phyloP scores from a whole-genome alignment of 2,888 invertebrate genomes.

The Anaspis maculata region DNA sequence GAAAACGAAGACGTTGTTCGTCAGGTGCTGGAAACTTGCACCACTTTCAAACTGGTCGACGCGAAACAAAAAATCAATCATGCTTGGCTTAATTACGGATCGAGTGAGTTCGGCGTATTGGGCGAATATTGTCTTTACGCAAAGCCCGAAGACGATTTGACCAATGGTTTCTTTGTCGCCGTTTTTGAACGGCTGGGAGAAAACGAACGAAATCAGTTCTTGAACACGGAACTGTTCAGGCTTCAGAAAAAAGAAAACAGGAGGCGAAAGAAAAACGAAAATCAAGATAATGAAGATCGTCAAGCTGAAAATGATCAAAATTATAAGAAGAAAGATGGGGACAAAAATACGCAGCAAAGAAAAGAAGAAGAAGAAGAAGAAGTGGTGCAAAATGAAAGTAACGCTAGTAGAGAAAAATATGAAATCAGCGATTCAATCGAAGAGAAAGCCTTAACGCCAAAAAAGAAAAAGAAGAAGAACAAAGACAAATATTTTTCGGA shows the following conservation, averaged over 20 bases:
- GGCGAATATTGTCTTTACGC: slow-evolving; percentile 73
- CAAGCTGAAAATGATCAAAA: neutral
- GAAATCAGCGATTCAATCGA: neutral
- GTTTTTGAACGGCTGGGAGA: slow-evolving; percentile 63
- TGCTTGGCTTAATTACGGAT: slow-evolving; percentile 63
- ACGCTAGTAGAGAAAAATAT: slow-evolving; percentile 1
- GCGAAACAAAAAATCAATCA: slow-evolving; percentile 52
- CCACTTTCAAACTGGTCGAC: slow-evolving; percentile 55
- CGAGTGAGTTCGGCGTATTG: slow-evolving; percentile 54
- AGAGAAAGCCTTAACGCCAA: neutral
- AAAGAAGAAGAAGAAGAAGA: neutral
- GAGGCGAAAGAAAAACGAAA: neutral
- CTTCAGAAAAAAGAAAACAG: slow-evolving; percentile 6
- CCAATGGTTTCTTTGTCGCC: slow-evolving; percentile 94
- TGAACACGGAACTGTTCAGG: slow-evolving; percentile 22
- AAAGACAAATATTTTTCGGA: too few relatives aligned
- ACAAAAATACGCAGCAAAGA: too few relatives aligned
- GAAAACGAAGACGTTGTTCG: slow-evolving; percentile 90
- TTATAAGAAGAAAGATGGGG: neutral
- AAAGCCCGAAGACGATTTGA: slow-evolving; percentile 64
- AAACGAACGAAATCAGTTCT: slow-evolving; percentile 35
- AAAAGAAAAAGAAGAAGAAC: neutral
- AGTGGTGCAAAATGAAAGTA: neutral
- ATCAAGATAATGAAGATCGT: neutral
- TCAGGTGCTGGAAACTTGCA: slow-evolving; percentile 53